Conservation (phyloP, 2,113 vertebrate genomes). For the Plotosus lineatus region DNA sequence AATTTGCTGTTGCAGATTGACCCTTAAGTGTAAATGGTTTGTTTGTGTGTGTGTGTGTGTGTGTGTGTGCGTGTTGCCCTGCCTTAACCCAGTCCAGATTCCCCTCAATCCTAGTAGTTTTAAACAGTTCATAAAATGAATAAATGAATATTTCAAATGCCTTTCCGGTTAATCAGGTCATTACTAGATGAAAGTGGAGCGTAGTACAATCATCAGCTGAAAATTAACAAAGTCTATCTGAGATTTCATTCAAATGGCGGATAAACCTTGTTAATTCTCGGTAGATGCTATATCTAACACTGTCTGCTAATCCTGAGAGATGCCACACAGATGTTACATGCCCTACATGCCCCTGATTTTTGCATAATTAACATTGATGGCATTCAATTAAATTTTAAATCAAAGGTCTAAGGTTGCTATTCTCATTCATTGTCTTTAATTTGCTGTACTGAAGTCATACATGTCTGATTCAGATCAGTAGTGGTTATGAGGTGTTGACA, state of each 20-base stretch:
- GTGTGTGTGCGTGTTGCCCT: too few relatives aligned
- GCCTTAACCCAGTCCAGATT: too few relatives aligned
- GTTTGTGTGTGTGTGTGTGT: too few relatives aligned
- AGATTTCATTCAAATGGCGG: too few relatives aligned
- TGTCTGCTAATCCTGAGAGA: neutral
- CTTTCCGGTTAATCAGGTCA: neutral
- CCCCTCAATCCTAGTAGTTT: too few relatives aligned
- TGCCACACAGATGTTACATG: neutral
- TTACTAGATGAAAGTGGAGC: neutral
- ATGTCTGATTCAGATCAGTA: neutral
- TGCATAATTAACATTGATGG: neutral
- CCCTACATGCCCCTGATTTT: neutral
- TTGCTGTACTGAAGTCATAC: neutral
- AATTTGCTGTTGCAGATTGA: too few relatives aligned
- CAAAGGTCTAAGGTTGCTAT: neutral
- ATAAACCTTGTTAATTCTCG: too few relatives aligned
- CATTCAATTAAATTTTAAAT: neutral
- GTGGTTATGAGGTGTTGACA: slow-evolving; percentile 52
- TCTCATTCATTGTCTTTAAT: slow-evolving; percentile 7
- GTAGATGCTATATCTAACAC: too few relatives aligned
- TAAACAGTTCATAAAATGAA: too few relatives aligned
- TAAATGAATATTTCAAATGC: neutral
- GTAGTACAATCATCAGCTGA: too few relatives aligned
- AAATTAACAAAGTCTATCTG: too few relatives aligned
- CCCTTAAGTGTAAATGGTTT: too few relatives aligned